phyloP scores from a whole-genome alignment of 2,113 vertebrate genomes.

The Amphiprion ocellaris region DNA sequence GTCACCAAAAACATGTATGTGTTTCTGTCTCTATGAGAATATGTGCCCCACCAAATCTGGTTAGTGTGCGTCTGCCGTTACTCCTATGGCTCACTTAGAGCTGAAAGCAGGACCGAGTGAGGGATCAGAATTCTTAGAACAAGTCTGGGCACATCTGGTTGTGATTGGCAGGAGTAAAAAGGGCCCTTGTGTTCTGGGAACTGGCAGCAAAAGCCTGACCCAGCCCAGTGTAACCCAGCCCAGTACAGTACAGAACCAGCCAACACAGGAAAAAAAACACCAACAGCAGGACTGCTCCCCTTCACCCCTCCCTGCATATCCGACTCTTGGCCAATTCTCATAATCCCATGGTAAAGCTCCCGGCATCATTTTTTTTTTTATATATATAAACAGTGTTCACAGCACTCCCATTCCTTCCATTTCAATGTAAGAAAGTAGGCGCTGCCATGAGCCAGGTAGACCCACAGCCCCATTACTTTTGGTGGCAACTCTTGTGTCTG shows the following conservation, averaged over 20 bases:
- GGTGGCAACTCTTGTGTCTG: constrained; percentile 67
- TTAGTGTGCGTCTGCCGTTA: constrained; percentile 17
- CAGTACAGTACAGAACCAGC: constrained; percentile 59
- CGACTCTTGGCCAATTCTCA: constrained; percentile 69
- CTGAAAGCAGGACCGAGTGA: constrained; percentile 36
- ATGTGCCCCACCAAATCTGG: constrained; percentile 47
- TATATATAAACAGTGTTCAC: constrained; percentile 63
- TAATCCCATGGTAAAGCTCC: constrained; percentile 76
- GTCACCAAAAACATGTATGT: constrained; percentile 24
- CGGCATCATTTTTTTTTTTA: constrained; percentile 50
- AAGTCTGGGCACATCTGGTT: constrained; percentile 83
- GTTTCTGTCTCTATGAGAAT: constrained; percentile 34
- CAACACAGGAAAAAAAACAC: constrained; percentile 22
- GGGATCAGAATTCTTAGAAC: constrained; percentile 69
- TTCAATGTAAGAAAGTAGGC: constrained; percentile 64
- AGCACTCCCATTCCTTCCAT: constrained; percentile 56
- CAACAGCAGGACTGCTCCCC: constrained; percentile 46
- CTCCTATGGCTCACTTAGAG: constrained; percentile 18
- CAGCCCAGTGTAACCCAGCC: constrained; percentile 61
- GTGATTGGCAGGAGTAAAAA: constrained; percentile 80
- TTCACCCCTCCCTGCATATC: constrained; percentile 55
- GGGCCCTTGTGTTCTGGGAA: constrained; percentile 74
- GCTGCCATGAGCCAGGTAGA: constrained; percentile 71
- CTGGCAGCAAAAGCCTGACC: constrained; percentile 71
- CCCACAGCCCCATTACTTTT: constrained; percentile 73